Conservation (phyloP, 2,888 invertebrate species). For the Rutpela maculata region DNA sequence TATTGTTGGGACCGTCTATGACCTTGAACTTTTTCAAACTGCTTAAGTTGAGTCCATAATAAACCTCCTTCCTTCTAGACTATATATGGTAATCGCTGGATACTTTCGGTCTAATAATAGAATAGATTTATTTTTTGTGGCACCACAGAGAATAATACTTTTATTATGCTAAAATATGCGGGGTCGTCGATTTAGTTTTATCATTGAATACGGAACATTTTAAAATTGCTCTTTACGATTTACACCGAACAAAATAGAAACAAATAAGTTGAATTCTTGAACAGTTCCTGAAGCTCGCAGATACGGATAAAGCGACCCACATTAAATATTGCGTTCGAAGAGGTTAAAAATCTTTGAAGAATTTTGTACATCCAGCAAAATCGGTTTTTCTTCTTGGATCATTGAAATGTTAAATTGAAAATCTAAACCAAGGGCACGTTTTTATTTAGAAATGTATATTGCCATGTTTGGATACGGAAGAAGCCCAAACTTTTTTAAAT, state of each 20-base stretch:
- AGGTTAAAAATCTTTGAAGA: not conserved
- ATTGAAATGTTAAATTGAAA: too few species aligned
- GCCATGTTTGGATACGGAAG: too few species aligned
- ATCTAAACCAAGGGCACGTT: too few species aligned
- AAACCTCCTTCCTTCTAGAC: not conserved
- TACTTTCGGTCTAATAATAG: not conserved
- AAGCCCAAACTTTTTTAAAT: too few species aligned
- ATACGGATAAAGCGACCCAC: not conserved
- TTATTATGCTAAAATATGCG: not conserved
- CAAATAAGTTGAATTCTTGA: not conserved
- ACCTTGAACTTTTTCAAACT: not conserved
- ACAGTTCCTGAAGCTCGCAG: not conserved
- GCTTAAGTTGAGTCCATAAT: not conserved
- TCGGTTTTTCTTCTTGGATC: too few species aligned
- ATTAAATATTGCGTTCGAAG: not conserved
- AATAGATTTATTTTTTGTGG: not conserved
- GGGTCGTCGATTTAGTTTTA: not conserved
- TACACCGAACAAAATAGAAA: not conserved
- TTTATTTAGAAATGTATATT: too few species aligned
- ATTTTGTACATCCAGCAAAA: not conserved
- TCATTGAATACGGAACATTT: not conserved
- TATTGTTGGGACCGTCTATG: too few species aligned
- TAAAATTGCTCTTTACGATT: not conserved
- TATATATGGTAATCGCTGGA: not conserved
- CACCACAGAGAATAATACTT: not conserved